These are phyloP conservation scores for Arrhamphus sclerolepis DNA, from an alignment of 2,797 vertebrate species.

Conservation along the genomic window DNA sequence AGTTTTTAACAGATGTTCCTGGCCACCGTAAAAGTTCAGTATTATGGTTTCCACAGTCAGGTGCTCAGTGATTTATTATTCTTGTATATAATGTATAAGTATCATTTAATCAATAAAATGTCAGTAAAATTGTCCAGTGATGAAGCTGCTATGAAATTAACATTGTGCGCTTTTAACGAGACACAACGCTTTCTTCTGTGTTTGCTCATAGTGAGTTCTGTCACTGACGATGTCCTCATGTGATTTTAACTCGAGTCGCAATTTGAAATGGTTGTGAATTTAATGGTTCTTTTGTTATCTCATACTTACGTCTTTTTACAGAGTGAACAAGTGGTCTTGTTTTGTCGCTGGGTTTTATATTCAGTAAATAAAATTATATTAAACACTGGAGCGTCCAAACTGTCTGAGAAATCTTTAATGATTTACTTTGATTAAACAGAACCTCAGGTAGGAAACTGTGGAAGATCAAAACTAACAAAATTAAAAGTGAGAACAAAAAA, in stretches of 20 bases:
- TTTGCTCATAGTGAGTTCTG: conserved; percentile 27
- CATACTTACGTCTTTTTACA: conserved; percentile 33
- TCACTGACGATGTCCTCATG: conserved; percentile 18
- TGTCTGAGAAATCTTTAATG: conserved; percentile 12
- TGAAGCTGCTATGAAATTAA: conserved; percentile 33
- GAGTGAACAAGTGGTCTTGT: conserved; percentile 16
- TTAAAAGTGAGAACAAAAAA: not conserved
- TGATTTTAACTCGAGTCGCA: conserved; percentile 8
- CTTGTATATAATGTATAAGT: conserved; percentile 60
- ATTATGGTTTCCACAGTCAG: conserved; percentile 44
- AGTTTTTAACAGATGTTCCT: conserved; percentile 18
- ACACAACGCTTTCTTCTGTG: conserved; percentile 15
- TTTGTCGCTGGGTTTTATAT: conserved; percentile 53
- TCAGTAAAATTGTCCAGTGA: conserved; percentile 32
- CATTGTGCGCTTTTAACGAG: conserved; percentile 28
- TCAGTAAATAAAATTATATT: conserved; percentile 45
- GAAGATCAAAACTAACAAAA: not conserved
- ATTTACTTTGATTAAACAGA: not conserved
- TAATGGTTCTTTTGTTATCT: conserved; percentile 39
- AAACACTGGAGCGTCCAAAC: conserved; percentile 23
- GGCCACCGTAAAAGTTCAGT: conserved; percentile 52
- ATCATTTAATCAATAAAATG: conserved; percentile 31
- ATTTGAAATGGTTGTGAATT: conserved; percentile 41
- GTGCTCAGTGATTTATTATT: conserved; percentile 46
- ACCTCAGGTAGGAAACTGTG: not conserved